Percentiles rank a stretch among this genome's conserved stretches.
These are phyloP conservation scores for Aphaenogaster floridana DNA, from an alignment of 1,140 invertebrate genomes.

Conservation along the genomic window DNA sequence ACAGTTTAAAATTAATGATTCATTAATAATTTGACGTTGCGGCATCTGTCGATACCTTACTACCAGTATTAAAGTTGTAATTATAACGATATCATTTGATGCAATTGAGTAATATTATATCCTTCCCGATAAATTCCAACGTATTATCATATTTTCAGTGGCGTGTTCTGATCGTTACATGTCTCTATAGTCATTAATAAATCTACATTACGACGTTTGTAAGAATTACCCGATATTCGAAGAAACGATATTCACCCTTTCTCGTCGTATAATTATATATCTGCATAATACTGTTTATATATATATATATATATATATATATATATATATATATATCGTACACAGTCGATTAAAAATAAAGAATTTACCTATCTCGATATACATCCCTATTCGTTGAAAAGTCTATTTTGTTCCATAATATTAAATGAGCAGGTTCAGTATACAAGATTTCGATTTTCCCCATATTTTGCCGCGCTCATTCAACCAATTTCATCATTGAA, in stretches of 20 bases:
- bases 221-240: neutral
- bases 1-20: neutral
- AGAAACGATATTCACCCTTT: neutral
- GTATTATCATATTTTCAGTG: neutral
- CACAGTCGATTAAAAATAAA: neutral
- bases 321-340: no score
- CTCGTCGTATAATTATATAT: slow-evolving; percentile 7
- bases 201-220: neutral
- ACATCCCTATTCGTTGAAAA: neutral
- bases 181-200: slow-evolving; percentile 3
- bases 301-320: no score
- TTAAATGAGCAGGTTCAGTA: neutral
- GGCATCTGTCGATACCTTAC: neutral
- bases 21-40: neutral
- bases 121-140: neutral
- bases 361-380: neutral
- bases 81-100: neutral
- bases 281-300: neutral
- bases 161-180: neutral
- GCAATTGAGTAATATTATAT: neutral
- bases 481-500: neutral
- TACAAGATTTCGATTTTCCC: neutral
- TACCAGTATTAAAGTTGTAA: neutral
- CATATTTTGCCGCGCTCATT: neutral
- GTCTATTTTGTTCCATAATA: neutral